Base-by-base conservation (phyloP, 2,888 invertebrate species). In the Andricus curvator region DNA sequence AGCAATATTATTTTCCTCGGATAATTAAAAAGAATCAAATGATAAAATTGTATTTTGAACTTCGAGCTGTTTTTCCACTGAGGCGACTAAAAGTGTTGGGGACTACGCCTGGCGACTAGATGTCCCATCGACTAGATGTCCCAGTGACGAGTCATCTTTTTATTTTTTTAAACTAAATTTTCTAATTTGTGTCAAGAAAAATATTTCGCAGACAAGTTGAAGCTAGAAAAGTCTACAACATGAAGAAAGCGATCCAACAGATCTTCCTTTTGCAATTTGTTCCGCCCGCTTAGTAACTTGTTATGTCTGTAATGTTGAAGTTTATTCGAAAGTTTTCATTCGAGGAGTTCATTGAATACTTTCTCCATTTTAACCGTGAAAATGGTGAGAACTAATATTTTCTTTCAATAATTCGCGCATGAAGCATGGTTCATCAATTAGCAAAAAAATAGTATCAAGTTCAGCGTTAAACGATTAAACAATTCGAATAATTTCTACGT, bases 301-400 rank as follows among this genome's bases (percentile, higher is more conserved):
- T 74, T 74, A 56, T 56, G 33, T 33, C 17, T 56, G 56, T 56
- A 51, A 74, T 56, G 33, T 56, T 74, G 25, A 62, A 25, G 33
- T 56, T 74, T 22, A 74, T 74, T 74, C 74, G 74, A 74, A 74
- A 74, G 74, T 74, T 56, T 74, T 56, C 33, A 56, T 74, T 56
- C 1, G 5, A 51, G 9, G 51, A 74, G 51, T 33, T 56, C 51
- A 51, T 74, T 74, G 29, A n/a, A 37, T 74, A 74, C 74, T 74
- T 74, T 74, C 74, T 51, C 74, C 51, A 37, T 56, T 74, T 56
- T 56, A 56, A 74, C 51, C 51, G 56, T 56, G 29, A 56, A 74
- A 74, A 33, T 74, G 41, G n/a, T 33, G 56, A 44, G n/a, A 51
- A 68, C 11, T 29, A 70, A 29, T 70, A n/a, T 56, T 5, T 33